These are phyloP conservation scores for Gryllus longicercus DNA, from an alignment of 2,888 invertebrate species.

Conservation along the genomic window DNA sequence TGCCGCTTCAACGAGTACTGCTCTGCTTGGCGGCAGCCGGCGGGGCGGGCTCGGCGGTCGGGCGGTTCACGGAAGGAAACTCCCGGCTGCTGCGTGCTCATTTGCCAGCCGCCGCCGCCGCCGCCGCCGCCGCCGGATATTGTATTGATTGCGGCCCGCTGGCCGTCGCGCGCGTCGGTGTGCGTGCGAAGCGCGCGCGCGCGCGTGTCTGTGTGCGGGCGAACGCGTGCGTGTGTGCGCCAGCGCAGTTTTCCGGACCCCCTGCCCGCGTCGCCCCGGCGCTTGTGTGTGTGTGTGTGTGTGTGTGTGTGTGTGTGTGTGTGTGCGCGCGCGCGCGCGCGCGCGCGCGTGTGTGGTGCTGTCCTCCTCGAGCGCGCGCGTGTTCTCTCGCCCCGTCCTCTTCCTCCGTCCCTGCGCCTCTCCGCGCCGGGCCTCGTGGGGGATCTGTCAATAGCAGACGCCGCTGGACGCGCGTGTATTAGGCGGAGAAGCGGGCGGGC, in stretches of 20 bases:
- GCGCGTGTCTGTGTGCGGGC: not conserved
- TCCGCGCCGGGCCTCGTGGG: not conserved
- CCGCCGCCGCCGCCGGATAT: conserved; percentile 21
- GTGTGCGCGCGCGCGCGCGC: too few species aligned
- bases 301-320: conserved; percentile 20
- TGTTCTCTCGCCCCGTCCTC: not conserved
- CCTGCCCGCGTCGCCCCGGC: not conserved
- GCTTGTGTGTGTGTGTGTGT: not conserved
- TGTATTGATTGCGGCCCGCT: conserved; percentile 31
- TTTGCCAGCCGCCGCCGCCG: conserved; percentile 28
- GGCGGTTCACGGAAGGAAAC: not conserved
- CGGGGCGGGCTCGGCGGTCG: too few species aligned
- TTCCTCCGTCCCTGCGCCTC: not conserved
- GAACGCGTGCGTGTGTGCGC: not conserved
- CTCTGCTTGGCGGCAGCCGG: too few species aligned
- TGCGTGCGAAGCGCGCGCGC: not conserved
- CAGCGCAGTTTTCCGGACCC: not conserved
- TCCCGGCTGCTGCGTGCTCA: conserved; percentile 27
- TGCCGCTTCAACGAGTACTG: too few species aligned
- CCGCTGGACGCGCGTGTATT: not conserved
- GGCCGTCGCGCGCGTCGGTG: not conserved
- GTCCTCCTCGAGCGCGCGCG: not conserved
- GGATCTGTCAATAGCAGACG: conserved; percentile 23
- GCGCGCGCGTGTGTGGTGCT: conserved; percentile 5
- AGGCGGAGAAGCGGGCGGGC: not conserved